Conservation (phyloP, 2,113 vertebrate genomes). For the Tursiops truncatus region DNA sequence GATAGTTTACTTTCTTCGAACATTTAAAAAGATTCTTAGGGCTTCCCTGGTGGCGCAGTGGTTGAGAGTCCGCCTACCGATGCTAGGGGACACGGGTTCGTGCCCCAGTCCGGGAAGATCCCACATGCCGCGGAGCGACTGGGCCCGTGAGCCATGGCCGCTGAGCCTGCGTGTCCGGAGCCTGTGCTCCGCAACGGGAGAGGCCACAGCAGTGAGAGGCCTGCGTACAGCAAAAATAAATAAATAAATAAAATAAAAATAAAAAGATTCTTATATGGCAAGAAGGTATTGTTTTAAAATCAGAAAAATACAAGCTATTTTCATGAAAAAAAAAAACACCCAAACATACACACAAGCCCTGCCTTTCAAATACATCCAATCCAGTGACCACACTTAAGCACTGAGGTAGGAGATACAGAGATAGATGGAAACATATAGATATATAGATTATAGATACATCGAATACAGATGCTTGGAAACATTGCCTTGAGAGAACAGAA, state of each 20-base stretch:
- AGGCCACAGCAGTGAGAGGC: too few species aligned
- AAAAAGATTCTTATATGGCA: neutral
- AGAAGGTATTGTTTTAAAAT: conserved; percentile 4
- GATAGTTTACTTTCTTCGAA: neutral
- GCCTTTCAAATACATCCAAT: neutral
- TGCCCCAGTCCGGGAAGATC: too few species aligned
- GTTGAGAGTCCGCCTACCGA: too few species aligned
- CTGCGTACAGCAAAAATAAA: too few species aligned
- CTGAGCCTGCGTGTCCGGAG: too few species aligned
- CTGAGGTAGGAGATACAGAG: neutral
- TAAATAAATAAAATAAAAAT: too few species aligned
- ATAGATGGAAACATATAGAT: rapidly evolving
- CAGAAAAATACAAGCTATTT: neutral
- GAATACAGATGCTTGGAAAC: neutral
- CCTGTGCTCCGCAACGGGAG: too few species aligned
- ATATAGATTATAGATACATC: rapidly evolving
- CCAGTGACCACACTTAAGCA: neutral
- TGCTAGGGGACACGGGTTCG: too few species aligned
- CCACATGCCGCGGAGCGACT: too few species aligned
- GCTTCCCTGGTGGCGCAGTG: too few species aligned
- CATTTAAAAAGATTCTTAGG: neutral
- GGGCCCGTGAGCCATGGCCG: too few species aligned
- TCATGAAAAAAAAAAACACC: neutral
- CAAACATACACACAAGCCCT: neutral
- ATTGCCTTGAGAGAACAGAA: neutral